phyloP scores from a whole-genome alignment of 2,888 invertebrate species.

The Caenorhabditis becei region DNA sequence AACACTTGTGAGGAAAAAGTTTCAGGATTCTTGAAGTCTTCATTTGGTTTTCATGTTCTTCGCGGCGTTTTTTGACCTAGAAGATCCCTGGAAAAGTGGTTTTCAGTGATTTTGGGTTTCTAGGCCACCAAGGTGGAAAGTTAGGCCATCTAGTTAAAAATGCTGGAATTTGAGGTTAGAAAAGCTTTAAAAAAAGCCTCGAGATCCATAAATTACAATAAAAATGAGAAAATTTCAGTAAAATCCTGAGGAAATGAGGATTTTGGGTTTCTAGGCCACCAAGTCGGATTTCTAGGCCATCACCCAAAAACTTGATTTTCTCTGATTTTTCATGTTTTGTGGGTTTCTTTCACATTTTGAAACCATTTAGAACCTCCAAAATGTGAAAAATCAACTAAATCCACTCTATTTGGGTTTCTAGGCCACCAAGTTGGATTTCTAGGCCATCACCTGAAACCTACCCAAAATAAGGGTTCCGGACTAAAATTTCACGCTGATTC shows the following conservation, averaged over 20 bases:
- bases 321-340: background rate
- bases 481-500: no score
- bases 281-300: background rate
- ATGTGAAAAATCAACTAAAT: no score
- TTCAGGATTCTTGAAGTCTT: background rate
- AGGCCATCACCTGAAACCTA: no score
- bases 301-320: background rate
- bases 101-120: background rate
- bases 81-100: background rate
- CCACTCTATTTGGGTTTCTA: no score
- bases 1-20: background rate
- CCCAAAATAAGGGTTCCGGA: no score
- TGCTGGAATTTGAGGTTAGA: no score
- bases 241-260: no score
- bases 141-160: background rate
- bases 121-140: conserved; percentile 5
- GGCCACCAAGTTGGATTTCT: no score
- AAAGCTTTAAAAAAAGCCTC: no score
- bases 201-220: background rate
- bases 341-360: no score
- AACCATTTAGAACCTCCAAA: no score
- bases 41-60: background rate
- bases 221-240: background rate
- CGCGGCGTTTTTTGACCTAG: background rate
- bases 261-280: conserved; percentile 9